Base-by-base conservation (phyloP, 2,113 vertebrate species). In the Otis tarda region DNA sequence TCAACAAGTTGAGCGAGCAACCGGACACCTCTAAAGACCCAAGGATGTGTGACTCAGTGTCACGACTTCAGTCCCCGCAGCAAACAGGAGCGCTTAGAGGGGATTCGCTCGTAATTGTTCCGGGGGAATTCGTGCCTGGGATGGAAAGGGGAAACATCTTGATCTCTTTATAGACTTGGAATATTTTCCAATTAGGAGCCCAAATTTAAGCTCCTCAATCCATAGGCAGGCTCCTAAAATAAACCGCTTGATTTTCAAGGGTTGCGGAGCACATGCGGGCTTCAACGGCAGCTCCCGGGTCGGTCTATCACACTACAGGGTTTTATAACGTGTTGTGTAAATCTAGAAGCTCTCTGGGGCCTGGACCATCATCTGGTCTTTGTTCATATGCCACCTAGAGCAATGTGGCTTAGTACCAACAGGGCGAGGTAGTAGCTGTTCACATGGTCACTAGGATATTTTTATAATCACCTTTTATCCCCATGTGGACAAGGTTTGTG, bases 41-140 rank as follows among this genome's bases (percentile, higher is more conserved):
- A 9, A n/a, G 94, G 93, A 85, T 83, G 90, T 52, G 76, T 96
- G 95, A 94, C 89, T 94, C 93, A 6, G 71, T 91, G 92, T 96
- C 96, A 96, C 47, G 50, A 91, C 93, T 63, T 35, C 37, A 35
- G 50, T 39, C 89, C 92, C 80, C 9, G 15, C 75, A 39, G 50
- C 63, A 71, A 80, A 60, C 68, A 43, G 85, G 65, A 94, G 47
- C 17, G 30, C 49, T 57, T 33, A 33, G 59, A n/a, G 76, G 35
- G 9, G 57, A 39, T 52, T 24, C 8, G 0, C 49, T 90, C 37
- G 43, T 59, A 49, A 63, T 22, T 57, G 14, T 7, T 37, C 14
- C 0, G 30, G 14, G 37, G 17, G 37, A 35, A 17, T 14, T 56
- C 9, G 1, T 71, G 77, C 15, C n/a, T 41, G 83, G 39, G 71